Conservation (phyloP, 2,888 invertebrate genomes). For the Andrena hattorfiana region DNA sequence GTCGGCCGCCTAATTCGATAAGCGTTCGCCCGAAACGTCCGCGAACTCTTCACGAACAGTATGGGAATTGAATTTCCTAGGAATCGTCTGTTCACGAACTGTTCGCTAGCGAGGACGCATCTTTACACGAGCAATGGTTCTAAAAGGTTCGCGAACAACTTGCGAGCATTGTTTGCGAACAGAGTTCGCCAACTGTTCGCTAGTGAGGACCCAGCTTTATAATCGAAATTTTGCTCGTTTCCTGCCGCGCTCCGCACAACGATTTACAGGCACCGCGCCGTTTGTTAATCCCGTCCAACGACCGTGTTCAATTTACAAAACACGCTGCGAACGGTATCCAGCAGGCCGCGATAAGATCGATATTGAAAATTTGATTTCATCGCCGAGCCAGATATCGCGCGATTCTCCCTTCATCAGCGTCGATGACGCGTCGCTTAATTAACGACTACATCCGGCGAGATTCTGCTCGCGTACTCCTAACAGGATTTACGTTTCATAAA, state of each 20-base stretch:
- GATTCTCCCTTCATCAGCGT: constrained; percentile 1
- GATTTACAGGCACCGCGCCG: constrained; percentile 12
- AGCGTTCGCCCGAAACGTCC: constrained; percentile 2
- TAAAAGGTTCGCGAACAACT: too few species aligned
- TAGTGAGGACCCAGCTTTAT: too few species aligned
- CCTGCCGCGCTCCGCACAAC: constrained; percentile 4
- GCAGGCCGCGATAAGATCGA: constrained; percentile 14
- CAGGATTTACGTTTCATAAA: not conserved
- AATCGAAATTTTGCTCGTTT: constrained; percentile 19
- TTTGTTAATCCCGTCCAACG: constrained; percentile 53
- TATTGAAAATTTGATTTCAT: constrained; percentile 38
- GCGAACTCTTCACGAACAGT: too few species aligned
- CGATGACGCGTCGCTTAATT: constrained; percentile 2
- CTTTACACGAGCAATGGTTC: too few species aligned
- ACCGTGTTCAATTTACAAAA: constrained; percentile 47
- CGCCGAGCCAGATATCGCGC: not conserved
- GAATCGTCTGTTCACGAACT: too few species aligned
- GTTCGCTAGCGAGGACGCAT: too few species aligned
- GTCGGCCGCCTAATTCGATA: not conserved
- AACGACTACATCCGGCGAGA: not conserved
- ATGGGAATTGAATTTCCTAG: too few species aligned
- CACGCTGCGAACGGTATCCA: constrained; percentile 26
- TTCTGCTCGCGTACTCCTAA: constrained; percentile 34
- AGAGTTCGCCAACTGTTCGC: too few species aligned
- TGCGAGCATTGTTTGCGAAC: too few species aligned